Conservation (phyloP, 2,888 invertebrate species). For the Sarcophaga subvicina region DNA sequence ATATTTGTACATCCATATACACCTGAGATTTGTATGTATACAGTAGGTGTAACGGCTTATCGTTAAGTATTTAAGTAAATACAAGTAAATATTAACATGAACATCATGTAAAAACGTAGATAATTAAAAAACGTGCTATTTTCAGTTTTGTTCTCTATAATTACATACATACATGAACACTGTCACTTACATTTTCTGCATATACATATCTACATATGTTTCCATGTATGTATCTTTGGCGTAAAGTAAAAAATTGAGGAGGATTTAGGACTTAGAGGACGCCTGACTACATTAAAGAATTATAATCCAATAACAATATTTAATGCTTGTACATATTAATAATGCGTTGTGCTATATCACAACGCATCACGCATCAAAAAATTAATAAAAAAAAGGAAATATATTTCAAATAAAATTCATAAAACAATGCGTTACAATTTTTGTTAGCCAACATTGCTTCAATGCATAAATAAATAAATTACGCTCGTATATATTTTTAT, state of each 20-base stretch:
- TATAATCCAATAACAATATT: neutral
- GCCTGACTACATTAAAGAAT: neutral
- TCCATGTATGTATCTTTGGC: neutral
- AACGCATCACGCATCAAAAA: neutral
- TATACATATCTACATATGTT: neutral
- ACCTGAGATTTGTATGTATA: neutral
- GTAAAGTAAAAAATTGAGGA: no score
- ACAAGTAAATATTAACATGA: conserved; percentile 19
- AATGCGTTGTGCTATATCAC: no score
- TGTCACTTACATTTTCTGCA: neutral
- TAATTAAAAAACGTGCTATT: conserved; percentile 49
- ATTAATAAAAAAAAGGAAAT: neutral
- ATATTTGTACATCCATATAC: neutral
- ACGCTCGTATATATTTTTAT: neutral
- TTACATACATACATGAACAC: neutral
- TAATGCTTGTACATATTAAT: neutral
- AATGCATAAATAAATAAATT: neutral
- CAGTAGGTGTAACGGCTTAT: conserved; percentile 32
- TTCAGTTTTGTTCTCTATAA: conserved; percentile 9
- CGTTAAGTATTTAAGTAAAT: conserved; percentile 33
- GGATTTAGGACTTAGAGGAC: no score
- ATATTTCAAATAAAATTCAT: neutral
- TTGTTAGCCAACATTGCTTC: neutral
- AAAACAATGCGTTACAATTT: neutral
- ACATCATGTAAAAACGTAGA: conserved; percentile 42